These are phyloP conservation scores for Pristionchus japonicus DNA, from an alignment of 2,888 invertebrate species.

Conservation along the genomic window DNA sequence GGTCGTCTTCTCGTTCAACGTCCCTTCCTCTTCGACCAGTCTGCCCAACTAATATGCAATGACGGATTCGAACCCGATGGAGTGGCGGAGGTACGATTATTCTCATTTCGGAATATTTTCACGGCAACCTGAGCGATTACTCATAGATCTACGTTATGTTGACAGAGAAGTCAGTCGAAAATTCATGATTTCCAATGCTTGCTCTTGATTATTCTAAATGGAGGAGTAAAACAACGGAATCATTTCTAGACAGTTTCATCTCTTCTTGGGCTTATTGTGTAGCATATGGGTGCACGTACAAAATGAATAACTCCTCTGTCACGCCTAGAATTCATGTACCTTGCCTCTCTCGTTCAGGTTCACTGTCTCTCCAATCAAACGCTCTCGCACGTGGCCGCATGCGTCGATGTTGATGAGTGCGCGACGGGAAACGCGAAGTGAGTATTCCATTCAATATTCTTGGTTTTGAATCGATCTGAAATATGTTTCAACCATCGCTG, in stretches of 20 bases:
- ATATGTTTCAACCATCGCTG: too few species aligned
- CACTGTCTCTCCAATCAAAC: conserved; percentile 74
- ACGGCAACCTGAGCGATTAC: too few species aligned
- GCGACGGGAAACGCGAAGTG: conserved; percentile 21
- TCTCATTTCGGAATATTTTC: too few species aligned
- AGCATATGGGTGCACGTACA: not conserved
- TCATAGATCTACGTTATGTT: too few species aligned
- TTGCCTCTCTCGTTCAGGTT: conserved; percentile 51
- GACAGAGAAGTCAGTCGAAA: too few species aligned
- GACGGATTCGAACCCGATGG: conserved; percentile 43
- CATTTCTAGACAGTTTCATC: too few species aligned
- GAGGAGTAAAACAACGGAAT: too few species aligned
- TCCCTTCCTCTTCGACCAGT: conserved; percentile 47
- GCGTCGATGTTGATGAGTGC: conserved; percentile 74
- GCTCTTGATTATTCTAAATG: not conserved
- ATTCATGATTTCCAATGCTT: too few species aligned
- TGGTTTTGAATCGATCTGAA: not conserved
- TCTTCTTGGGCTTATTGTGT: too few species aligned
- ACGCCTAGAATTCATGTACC: too few species aligned
- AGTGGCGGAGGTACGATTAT: conserved; percentile 27
- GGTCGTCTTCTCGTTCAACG: conserved; percentile 45
- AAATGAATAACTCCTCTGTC: too few species aligned
- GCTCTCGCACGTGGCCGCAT: conserved; percentile 66
- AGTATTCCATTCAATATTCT: not conserved
- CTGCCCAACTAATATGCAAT: conserved; percentile 43